These are phyloP conservation scores for Phasianus colchicus DNA, from an alignment of 2,113 vertebrate genomes.

Conservation along the genomic window DNA sequence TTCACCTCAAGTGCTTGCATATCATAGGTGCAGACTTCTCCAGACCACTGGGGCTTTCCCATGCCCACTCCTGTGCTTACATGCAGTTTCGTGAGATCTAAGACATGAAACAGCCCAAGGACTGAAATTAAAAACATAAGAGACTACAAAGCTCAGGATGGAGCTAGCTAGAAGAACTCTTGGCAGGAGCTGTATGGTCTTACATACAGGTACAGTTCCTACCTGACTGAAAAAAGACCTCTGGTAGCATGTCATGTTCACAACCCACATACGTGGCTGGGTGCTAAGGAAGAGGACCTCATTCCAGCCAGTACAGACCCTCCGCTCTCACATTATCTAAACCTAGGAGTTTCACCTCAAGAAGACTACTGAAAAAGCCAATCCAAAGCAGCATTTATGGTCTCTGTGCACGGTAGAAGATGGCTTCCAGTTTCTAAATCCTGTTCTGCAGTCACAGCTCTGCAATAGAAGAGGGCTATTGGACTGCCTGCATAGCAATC, in stretches of 20 bases:
- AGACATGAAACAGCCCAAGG: background rate
- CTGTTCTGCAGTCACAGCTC: background rate
- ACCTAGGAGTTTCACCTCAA: background rate
- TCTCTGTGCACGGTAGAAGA: background rate
- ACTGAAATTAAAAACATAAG: background rate
- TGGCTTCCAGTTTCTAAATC: background rate
- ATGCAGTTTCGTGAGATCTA: background rate
- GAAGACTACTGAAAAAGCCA: background rate
- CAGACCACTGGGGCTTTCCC: background rate
- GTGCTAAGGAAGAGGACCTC: background rate
- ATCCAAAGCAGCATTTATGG: background rate
- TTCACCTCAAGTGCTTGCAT: background rate
- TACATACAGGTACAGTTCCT: background rate
- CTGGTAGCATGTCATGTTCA: rapidly evolving
- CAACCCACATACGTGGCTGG: rapidly evolving
- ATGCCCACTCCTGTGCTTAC: background rate
- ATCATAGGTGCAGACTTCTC: background rate
- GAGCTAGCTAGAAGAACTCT: background rate
- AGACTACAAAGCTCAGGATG: background rate
- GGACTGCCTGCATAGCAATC: background rate
- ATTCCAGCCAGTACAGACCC: background rate
- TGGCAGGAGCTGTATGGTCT: background rate
- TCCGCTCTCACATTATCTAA: background rate
- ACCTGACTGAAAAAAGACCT: background rate
- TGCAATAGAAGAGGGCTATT: background rate